Conservation (phyloP, 1,140 invertebrate species). For the Eupristina koningsbergeri region DNA sequence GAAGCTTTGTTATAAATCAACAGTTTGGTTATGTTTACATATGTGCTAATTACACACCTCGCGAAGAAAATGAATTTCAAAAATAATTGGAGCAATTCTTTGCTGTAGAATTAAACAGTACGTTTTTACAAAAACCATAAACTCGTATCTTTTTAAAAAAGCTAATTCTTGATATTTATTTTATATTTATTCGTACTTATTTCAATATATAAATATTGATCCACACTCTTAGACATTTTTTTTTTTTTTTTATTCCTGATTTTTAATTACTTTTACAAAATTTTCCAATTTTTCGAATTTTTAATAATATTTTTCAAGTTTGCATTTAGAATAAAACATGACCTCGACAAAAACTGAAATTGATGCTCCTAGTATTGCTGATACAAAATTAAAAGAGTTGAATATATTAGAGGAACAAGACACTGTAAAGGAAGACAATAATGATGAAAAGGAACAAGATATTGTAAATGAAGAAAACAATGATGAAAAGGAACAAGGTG, state of each 20-base stretch:
- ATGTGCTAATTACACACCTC: neutral
- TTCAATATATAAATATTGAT: neutral
- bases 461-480: too few species aligned
- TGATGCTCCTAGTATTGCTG: neutral
- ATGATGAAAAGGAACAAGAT: constrained; percentile 36
- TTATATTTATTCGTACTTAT: neutral
- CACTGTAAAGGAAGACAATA: constrained; percentile 35
- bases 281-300: neutral
- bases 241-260: neutral
- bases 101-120: neutral
- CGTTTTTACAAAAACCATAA: neutral
- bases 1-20: constrained; percentile 36
- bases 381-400: neutral
- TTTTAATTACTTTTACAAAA: neutral
- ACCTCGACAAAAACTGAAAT: constrained; percentile 33
- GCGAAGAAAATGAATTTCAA: constrained; percentile 29
- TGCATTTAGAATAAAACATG: constrained; percentile 21
- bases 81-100: neutral
- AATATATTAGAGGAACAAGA: constrained; percentile 20
- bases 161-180: neutral
- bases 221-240: neutral
- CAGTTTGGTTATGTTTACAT: constrained; percentile 50
- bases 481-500: constrained; percentile 37
- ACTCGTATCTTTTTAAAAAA: neutral
- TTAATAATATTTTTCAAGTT: neutral